These are phyloP conservation scores for Dolichoris vasculosae DNA, from an alignment of 1,140 invertebrate genomes.

Conservation along the genomic window DNA sequence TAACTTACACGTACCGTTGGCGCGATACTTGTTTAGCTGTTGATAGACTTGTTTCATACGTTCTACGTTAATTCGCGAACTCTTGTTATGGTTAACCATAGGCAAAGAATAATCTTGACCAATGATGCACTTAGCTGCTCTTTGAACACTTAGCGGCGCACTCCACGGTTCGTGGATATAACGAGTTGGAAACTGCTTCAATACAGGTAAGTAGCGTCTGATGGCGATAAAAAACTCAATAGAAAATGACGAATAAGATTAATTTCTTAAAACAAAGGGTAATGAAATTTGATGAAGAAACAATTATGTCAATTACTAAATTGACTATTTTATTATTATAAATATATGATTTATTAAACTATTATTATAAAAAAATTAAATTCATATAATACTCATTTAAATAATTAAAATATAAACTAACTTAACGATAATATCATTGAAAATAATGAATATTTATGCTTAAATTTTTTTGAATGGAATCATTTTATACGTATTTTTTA, in stretches of 20 bases:
- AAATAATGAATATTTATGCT: too few relatives aligned
- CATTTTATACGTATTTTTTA: too few relatives aligned
- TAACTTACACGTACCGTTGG: conserved; percentile 61
- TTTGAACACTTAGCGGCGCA: conserved; percentile 85
- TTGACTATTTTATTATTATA: too few relatives aligned
- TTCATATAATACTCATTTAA: too few relatives aligned
- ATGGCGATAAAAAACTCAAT: not conserved
- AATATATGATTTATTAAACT: too few relatives aligned
- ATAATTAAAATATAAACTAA: too few relatives aligned
- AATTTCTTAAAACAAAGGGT: not conserved
- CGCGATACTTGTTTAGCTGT: conserved; percentile 81
- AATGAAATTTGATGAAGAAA: not conserved
- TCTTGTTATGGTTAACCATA: conserved; percentile 88
- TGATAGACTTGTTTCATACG: conserved; percentile 92
- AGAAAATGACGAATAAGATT: not conserved
- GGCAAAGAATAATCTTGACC: conserved; percentile 90
- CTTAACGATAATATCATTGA: too few relatives aligned
- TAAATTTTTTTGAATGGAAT: too few relatives aligned
- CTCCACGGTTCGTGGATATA: conserved; percentile 95
- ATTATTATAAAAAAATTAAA: too few relatives aligned
- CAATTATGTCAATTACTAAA: too few relatives aligned
- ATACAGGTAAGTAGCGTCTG: conserved; percentile 86
- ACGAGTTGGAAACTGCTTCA: conserved; percentile 88
- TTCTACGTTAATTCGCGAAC: conserved; percentile 86
- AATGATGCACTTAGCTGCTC: conserved; percentile 86